Evolutionary conservation across 1,140 invertebrate species (phyloP), one percentile per base, ranked within the genome.

Genomic region (Conus betulinus): DNA sequence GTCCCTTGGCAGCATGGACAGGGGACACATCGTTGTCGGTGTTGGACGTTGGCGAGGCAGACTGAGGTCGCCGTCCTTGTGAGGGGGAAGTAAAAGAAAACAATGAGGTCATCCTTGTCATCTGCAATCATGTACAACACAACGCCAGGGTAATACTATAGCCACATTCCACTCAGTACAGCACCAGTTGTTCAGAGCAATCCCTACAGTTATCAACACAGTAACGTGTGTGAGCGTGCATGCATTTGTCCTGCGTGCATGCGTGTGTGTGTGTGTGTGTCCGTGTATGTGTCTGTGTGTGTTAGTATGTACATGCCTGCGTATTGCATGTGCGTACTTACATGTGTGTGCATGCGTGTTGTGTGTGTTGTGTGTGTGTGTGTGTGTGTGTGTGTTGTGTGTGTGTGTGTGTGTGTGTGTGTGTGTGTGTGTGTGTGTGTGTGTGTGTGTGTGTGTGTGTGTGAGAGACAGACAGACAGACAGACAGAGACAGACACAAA

Each of bases 81-180:
- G 67, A 74, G 11, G 83, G 63, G 17, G 79, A n/a, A n/a, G n/a
- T n/a, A n/a, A n/a, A n/a, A 53, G 82, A 91, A 88, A 27, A 88
- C 84, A 25, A 92, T 89, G 11, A 92, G 83, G 17, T 91, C 91
- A 84, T 88, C 89, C 71, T 91, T 92, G 84, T 92, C 91, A 57
- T 90, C 91, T 92, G 27, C 81, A 89, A 52, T 81, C 25, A 5
- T 11, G 5, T 4, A 53, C 1, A 84, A 55, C 17, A 55, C 52
- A 52, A 13, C 1, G 0, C 25, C 8, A 20, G 3, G n/a, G n/a
- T n/a, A n/a, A n/a, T 10, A 76, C 0, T 76, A 17, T 25, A 13
- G 8, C 13, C 71, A 17, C 23, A 8, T n/a, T n/a, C 8, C 20
- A 20, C 15, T 76, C 20, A 23, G 20, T 8, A 76, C 15, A 76